Percentiles rank a stretch among this genome's conserved stretches.
These are phyloP conservation scores for Brachymystax lenok DNA, from an alignment of 2,797 vertebrate species.

Conservation along the genomic window DNA sequence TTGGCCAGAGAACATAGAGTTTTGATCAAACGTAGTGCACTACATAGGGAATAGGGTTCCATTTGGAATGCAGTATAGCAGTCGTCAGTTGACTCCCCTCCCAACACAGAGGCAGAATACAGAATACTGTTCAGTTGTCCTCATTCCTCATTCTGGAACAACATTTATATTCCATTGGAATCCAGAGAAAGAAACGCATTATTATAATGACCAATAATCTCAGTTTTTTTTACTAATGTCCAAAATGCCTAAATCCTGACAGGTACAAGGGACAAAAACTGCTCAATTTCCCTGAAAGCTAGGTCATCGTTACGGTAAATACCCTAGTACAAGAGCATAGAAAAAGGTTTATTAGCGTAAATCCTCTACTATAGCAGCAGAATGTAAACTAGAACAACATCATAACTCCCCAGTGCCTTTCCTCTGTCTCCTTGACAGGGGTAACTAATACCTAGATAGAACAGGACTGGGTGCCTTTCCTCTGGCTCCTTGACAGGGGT, in stretches of 20 bases:
- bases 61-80: fast-evolving
- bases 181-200: not conserved
- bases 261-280: not conserved
- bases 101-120: not conserved
- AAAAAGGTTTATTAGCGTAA: not conserved
- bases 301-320: not conserved
- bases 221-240: not conserved
- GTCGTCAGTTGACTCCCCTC: too few species aligned
- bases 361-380: not conserved
- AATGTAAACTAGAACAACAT: not conserved
- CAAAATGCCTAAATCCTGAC: not conserved
- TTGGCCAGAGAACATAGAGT: too few species aligned
- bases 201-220: not conserved
- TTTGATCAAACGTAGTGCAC: too few species aligned
- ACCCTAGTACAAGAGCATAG: not conserved
- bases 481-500: too few species aligned
- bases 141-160: not conserved
- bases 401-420: not conserved
- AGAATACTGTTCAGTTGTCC: not conserved
- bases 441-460: not conserved
- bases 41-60: too few species aligned
- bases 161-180: not conserved
- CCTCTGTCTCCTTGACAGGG: not conserved
- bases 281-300: not conserved
- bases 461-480: too few species aligned